These are phyloP conservation scores for Gadus macrocephalus DNA, from an alignment of 2,113 vertebrate species.

Conservation along the genomic window DNA sequence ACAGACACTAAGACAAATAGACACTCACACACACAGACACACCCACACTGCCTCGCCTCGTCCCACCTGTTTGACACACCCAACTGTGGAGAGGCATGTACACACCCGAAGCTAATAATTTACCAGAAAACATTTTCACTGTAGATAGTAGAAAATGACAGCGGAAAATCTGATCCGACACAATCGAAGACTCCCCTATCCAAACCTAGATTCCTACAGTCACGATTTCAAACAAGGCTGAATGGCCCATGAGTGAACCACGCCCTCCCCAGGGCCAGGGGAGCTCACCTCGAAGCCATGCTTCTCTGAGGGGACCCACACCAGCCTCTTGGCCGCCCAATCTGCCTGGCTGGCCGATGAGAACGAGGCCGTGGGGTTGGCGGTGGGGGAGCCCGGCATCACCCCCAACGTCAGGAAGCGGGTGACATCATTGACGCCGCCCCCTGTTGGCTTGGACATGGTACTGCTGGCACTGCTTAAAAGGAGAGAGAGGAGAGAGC, in stretches of 20 bases:
- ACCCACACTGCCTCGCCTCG: slow-evolving; percentile 3
- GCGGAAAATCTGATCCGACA: slow-evolving; percentile 7
- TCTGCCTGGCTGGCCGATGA: slow-evolving; percentile 76
- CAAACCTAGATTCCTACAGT: not conserved
- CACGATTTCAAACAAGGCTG: not conserved
- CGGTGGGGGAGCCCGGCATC: slow-evolving; percentile 56
- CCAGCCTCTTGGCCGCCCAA: slow-evolving; percentile 77
- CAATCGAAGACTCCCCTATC: not conserved
- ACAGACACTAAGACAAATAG: slow-evolving; percentile 10
- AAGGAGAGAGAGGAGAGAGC: slow-evolving; percentile 14
- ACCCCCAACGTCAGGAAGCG: slow-evolving; percentile 67
- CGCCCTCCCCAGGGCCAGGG: not conserved
- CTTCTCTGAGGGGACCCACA: slow-evolving; percentile 80
- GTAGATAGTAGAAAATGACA: slow-evolving; percentile 3
- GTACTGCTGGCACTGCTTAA: slow-evolving; percentile 52
- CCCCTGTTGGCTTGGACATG: slow-evolving; percentile 70
- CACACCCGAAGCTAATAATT: slow-evolving; percentile 44
- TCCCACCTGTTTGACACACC: slow-evolving; percentile 47
- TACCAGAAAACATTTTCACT: slow-evolving; percentile 21
- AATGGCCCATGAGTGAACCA: not conserved
- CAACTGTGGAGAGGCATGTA: slow-evolving; percentile 18
- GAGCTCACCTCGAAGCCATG: slow-evolving; percentile 75
- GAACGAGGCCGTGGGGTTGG: slow-evolving; percentile 42
- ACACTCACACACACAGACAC: slow-evolving; percentile 5
- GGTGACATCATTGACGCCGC: slow-evolving; percentile 70